Base-by-base conservation (phyloP, 1,140 invertebrate species). In the Zaprionus africanus region DNA sequence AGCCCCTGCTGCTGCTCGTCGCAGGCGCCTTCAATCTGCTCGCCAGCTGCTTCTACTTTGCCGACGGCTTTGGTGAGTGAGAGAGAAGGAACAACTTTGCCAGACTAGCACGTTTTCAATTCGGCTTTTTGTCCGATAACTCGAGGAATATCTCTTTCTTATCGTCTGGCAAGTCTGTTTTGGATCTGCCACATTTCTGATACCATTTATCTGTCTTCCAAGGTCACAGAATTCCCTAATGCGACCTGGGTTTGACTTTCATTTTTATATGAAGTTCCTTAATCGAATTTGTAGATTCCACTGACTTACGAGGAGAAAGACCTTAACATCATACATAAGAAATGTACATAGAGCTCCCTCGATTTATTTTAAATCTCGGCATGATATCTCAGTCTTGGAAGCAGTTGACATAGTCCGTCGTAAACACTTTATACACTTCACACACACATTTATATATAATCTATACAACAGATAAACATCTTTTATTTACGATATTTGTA, bases 21-120 rank as follows among this genome's bases (percentile, higher is more conserved):
- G 81, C 80, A 0, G 91, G 73, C 5, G 71, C 57, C 1, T 79
- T 91, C 38, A 79, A 87, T 81, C 66, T 92, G 5, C 49, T 92
- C 11, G 79, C 84, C 31, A 92, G 91, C 43, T 92, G 91, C 17
- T 92, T 92, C 60, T 92, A 90, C 69, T 92, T 92, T 76, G 88
- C 82, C 38, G 81, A 90, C 61, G 85, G 79, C 24, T 82, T 77
- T 51, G 91, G 91, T 92, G 51, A 91, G 91, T 78, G 7, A 5
- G 1, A 51, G 24, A 22, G 13, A 24, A 34, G 31, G 31, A 34
- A 11, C 31, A 34, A 34, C 31, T 11, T 31, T 31, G 7, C 1
- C 28, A 31, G 7, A 9, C 7, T 7, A 31, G 7, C 34, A 36
- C 34, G 34, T 13, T 13, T 4, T 38, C 36, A 38, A 38, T 38